These are phyloP conservation scores for Drosophila eohydei DNA, from an alignment of 2,888 invertebrate genomes.

Conservation along the genomic window DNA sequence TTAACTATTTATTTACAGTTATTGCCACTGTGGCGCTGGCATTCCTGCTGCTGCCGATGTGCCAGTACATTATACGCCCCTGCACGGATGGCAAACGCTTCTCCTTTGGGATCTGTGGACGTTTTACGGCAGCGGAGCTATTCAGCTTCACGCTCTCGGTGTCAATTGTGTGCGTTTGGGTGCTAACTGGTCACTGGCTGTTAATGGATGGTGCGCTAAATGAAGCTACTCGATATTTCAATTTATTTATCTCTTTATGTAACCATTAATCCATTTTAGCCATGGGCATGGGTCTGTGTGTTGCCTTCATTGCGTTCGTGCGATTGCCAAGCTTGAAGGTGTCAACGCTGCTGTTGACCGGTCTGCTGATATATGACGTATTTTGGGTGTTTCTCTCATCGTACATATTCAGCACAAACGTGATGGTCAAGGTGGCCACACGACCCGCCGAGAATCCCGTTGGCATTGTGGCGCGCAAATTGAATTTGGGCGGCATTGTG, in stretches of 20 bases:
- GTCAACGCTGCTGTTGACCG: conserved; percentile 96
- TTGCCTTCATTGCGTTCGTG: conserved; percentile 98
- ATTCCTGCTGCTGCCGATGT: conserved; percentile 97
- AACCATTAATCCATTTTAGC: conserved; percentile 86
- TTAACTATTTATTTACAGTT: conserved; percentile 86
- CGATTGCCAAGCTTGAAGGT: conserved; percentile 97
- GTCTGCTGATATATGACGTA: conserved; percentile 97
- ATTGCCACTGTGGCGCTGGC: conserved; percentile 98
- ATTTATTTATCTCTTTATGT: not conserved
- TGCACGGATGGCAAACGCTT: conserved; percentile 94
- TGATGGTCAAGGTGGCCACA: conserved; percentile 97
- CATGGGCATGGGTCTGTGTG: conserved; percentile 99
- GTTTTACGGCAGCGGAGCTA: conserved; percentile 97
- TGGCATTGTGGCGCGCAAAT: conserved; percentile 95
- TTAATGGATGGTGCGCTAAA: conserved; percentile 93
- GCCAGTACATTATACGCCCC: conserved; percentile 96
- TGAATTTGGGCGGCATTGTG: conserved; percentile 95
- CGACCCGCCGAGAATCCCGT: conserved; percentile 96
- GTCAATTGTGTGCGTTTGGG: conserved; percentile 98
- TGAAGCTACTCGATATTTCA: not conserved
- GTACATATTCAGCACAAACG: conserved; percentile 98
- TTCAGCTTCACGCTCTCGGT: conserved; percentile 96
- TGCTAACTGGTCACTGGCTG: conserved; percentile 98
- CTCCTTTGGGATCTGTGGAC: conserved; percentile 95
- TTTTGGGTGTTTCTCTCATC: conserved; percentile 99